Percentiles rank a stretch among this genome's conserved stretches.
Evolutionary conservation across 1,140 invertebrate species (phyloP).

Genomic region (Zaprionus capensis): DNA sequence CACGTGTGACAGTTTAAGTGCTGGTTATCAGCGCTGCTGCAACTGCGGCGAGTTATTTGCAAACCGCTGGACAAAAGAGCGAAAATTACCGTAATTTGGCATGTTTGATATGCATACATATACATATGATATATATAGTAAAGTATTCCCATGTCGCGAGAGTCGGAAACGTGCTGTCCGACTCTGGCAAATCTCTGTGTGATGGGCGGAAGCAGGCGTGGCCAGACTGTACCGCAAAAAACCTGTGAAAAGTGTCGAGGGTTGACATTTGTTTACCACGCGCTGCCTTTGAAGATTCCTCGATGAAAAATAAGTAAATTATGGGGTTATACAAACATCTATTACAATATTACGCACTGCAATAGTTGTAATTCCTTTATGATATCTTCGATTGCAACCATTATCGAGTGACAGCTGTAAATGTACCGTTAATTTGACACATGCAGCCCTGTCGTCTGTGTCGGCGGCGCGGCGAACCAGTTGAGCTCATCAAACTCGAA

Average conservation of each 20-base stretch:
- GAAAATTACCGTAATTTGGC: conserved; percentile 76
- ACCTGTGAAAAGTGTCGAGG: conserved; percentile 37
- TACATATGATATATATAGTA: conserved; percentile 10
- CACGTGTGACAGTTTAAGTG: conserved; percentile 83
- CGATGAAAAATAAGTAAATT: not conserved
- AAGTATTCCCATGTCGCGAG: not conserved
- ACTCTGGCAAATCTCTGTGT: conserved; percentile 42
- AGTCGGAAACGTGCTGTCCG: conserved; percentile 27
- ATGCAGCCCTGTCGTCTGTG: conserved; percentile 42
- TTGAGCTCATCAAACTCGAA: conserved; percentile 54
- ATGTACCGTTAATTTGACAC: conserved; percentile 38
- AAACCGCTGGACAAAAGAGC: conserved; percentile 62
- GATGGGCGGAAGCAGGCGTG: conserved; percentile 41
- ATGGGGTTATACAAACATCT: not conserved
- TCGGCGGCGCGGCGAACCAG: conserved; percentile 1
- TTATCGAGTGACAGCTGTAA: conserved; percentile 24
- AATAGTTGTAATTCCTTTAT: no score
- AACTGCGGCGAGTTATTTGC: conserved; percentile 65
- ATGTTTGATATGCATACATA: conserved; percentile 25
- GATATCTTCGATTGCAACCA: not conserved
- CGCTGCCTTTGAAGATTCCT: not conserved
- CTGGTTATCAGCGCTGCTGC: conserved; percentile 48
- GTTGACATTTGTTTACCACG: conserved; percentile 29
- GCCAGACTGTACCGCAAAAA: conserved; percentile 9
- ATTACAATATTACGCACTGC: not conserved